A percentile compares a stretch with the other conserved stretches of the same genome.
Evolutionary conservation across 64 coral and sea anemone species (phyloP).

Genomic region (Dendronephthya gigantea): DNA sequence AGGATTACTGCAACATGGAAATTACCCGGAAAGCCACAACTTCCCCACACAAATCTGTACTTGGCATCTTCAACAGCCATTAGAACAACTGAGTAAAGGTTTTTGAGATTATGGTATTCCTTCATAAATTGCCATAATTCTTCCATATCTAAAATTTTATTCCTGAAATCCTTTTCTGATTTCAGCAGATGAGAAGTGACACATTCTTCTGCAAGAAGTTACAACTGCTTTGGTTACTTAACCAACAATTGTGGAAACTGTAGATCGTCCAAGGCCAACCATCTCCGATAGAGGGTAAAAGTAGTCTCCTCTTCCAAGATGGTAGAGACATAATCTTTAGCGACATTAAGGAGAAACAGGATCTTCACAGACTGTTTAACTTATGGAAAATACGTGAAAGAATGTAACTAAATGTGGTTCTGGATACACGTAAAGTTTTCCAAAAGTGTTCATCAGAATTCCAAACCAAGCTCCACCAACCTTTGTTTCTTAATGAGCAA

Average conservation of each 20-base stretch:
- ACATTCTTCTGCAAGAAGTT: background rate
- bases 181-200: background rate
- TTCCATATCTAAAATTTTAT: background rate
- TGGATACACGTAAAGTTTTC: constrained; percentile 2
- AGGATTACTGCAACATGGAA: background rate
- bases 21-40: background rate
- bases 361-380: background rate
- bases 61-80: background rate
- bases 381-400: background rate
- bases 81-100: background rate
- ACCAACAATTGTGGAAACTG: background rate
- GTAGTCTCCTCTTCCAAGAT: background rate
- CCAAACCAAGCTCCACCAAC: no score
- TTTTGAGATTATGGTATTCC: constrained; percentile 2
- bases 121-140: constrained; percentile 9
- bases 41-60: background rate
- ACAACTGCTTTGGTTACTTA: background rate
- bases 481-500: no score
- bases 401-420: background rate
- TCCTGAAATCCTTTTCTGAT: background rate
- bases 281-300: background rate
- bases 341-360: background rate
- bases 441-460: background rate
- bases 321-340: background rate
- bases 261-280: background rate